Base-by-base conservation (phyloP, 1,140 invertebrate species). In the Drosophila novamexicana region DNA sequence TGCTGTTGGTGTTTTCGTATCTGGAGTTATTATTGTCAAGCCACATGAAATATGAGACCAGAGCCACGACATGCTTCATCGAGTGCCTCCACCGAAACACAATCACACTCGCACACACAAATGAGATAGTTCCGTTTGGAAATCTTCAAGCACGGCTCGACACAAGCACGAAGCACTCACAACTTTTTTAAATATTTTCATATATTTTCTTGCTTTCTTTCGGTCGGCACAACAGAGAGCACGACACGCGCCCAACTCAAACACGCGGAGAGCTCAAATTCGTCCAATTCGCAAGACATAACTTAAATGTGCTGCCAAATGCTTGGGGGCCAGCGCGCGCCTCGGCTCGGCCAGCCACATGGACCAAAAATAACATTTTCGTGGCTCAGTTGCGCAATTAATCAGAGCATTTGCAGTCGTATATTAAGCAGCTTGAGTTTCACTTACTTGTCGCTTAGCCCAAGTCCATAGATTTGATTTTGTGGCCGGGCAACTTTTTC, bases 41-140 rank as follows among this genome's bases (percentile, higher is more conserved):
- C 59, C 61, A 64, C 79, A 86, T 82, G 83, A 86, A 86, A 86
- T 59, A 88, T 77, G 74, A 86, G 79, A 77, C 82, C 82, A 70
- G 83, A 76, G 67, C n/a, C 66, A 58, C 45, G 70, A 81, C 75
- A 85, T 68, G 69, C 68, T 64, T 62, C 44, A 68, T 79, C 52
- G 37, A 14, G 40, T 36, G 45, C 32, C 45, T 47, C 34, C 40
- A 50, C 44, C 45, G 64, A 61, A 74, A 81, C 77, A 61, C 76
- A 78, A 34, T 68, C 54, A 58, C 58, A 50, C 44, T 59, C 71
- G 40, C 12, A 67, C 34, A 53, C 52, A 40, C 37, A 40, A 49
- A 29, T 9, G 16, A 22, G 22, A 29, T 49, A 29, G 5, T 6
- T 29, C n/a, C 6, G 7, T 18, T 6, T 49, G 47, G 47, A 29